Conservation (phyloP, 2,113 vertebrate species). For the Nothobranchius kuhntae region DNA sequence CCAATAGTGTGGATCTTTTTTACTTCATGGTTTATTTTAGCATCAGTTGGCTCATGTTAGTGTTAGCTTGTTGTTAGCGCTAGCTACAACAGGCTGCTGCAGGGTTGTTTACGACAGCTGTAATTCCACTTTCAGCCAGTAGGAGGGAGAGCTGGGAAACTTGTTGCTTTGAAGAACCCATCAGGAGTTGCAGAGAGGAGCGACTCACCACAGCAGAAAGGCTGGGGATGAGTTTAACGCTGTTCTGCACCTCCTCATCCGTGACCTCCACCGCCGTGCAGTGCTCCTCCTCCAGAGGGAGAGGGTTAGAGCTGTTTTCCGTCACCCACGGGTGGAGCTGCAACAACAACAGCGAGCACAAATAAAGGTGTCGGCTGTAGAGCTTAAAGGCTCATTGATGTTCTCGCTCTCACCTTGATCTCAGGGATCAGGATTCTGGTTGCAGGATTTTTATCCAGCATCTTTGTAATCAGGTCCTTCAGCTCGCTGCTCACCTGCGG, state of each 20-base stretch:
- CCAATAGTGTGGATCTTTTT: too few relatives aligned
- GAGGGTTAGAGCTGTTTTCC: slow-evolving; percentile 76
- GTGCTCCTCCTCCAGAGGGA: slow-evolving; percentile 93
- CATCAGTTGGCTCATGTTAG: too few relatives aligned
- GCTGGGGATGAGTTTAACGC: slow-evolving; percentile 89
- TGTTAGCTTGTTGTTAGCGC: too few relatives aligned
- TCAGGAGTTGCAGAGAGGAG: neutral
- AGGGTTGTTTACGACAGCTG: too few relatives aligned
- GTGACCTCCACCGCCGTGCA: slow-evolving; percentile 92
- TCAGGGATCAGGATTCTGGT: slow-evolving; percentile 88
- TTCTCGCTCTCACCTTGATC: slow-evolving; percentile 81
- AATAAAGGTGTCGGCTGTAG: neutral
- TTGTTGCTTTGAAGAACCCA: too few relatives aligned
- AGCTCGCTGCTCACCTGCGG: slow-evolving; percentile 81
- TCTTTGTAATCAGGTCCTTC: slow-evolving; percentile 85
- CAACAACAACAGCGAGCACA: neutral
- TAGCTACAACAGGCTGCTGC: too few relatives aligned
- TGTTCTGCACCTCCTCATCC: slow-evolving; percentile 95
- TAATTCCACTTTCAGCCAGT: too few relatives aligned
- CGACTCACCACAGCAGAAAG: slow-evolving; percentile 90
- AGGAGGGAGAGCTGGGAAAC: too few relatives aligned
- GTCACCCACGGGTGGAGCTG: slow-evolving; percentile 92
- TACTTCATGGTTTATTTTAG: too few relatives aligned
- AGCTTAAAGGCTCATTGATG: neutral
- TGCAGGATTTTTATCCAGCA: slow-evolving; percentile 92